A percentile compares a stretch with the other conserved stretches of the same genome.
phyloP scores from a whole-genome alignment of 2,888 invertebrate genomes.

The Sarcophaga subvicina region DNA sequence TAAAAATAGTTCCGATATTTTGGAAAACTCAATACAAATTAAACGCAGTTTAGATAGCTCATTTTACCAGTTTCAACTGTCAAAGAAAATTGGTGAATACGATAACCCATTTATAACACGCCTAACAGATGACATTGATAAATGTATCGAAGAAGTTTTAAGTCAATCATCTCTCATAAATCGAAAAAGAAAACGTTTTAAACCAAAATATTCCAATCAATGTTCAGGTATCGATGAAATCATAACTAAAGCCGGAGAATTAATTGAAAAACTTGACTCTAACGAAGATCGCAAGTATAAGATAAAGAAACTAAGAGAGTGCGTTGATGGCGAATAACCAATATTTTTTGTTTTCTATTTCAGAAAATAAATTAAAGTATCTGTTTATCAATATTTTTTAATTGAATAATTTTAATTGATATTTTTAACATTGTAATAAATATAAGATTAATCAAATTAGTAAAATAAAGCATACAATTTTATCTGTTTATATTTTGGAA shows the following conservation, averaged over 20 bases:
- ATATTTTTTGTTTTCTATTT: neutral
- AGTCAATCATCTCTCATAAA: slow-evolving; percentile 4
- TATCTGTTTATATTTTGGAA: too few relatives aligned
- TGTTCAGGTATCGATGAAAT: slow-evolving; percentile 66
- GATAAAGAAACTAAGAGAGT: neutral
- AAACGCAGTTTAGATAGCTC: slow-evolving; percentile 71
- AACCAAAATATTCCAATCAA: slow-evolving; percentile 33
- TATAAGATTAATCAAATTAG: too few relatives aligned
- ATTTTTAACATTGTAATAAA: too few relatives aligned
- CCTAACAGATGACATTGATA: slow-evolving; percentile 58
- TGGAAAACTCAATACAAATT: slow-evolving; percentile 55
- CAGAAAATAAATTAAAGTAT: too few relatives aligned
- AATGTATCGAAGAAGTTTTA: slow-evolving; percentile 64
- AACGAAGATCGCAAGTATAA: slow-evolving; percentile 71
- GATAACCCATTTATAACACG: slow-evolving; percentile 53
- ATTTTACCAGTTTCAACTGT: slow-evolving; percentile 73
- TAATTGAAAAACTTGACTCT: slow-evolving; percentile 70
- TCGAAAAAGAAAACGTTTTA: slow-evolving; percentile 36
- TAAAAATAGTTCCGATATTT: neutral
- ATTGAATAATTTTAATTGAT: too few relatives aligned
- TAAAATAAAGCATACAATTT: too few relatives aligned
- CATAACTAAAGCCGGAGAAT: slow-evolving; percentile 71
- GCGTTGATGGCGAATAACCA: neutral
- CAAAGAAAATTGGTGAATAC: slow-evolving; percentile 71
- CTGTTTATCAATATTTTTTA: too few relatives aligned